Base-by-base conservation (phyloP, 2,113 vertebrate genomes). In the Gavia stellata region DNA sequence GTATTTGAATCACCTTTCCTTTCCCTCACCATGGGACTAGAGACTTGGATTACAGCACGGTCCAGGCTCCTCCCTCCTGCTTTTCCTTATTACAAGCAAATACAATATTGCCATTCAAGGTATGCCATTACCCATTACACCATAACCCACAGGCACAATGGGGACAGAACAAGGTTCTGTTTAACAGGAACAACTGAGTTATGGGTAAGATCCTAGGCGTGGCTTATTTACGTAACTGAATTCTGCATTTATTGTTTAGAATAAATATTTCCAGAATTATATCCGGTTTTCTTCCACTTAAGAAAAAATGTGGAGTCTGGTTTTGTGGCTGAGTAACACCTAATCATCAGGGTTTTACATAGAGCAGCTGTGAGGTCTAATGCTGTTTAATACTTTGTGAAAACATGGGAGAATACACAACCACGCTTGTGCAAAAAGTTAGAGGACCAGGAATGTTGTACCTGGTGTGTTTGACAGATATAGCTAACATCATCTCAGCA, bases 1-100 rank as follows among this genome's bases (percentile, higher is more conserved):
- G 3, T n/a, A 6, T 19, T 56, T 56, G 36, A 62, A 38, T 31
- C 9, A 7, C 17, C 12, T 55, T 49, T 49, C 17, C 62, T 31
- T 68, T 58, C 15, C 16, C 10, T 53, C 23, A 33, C 13, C 10
- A 8, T 42, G 3, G 3, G 5, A 7, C 3, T 0, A 4, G 9
- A 77, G 23, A 18, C 20, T 49, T 62, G 10, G 3, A 3, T 47
- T 77, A 34, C n/a, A 82, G 34, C 13, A 55, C 18, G 10, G 9
- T 72, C 14, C 9, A 67, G 23, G 17, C 2, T 80, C 21, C 9
- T 80, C 33, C 36, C 6, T 53, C 33, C 8, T 65, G 7, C 18
- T 86, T 70, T 77, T 84, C 63, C 28, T 33, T 33, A 17, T 45
- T 47, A 10, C 38, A 58, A 45, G 10, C 17, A 56, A 68, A 50